Evolutionary conservation across 2,113 vertebrate genomes (phyloP), one percentile per base, ranked within the genome.

Genomic region (Engraulis encrasicolus): DNA sequence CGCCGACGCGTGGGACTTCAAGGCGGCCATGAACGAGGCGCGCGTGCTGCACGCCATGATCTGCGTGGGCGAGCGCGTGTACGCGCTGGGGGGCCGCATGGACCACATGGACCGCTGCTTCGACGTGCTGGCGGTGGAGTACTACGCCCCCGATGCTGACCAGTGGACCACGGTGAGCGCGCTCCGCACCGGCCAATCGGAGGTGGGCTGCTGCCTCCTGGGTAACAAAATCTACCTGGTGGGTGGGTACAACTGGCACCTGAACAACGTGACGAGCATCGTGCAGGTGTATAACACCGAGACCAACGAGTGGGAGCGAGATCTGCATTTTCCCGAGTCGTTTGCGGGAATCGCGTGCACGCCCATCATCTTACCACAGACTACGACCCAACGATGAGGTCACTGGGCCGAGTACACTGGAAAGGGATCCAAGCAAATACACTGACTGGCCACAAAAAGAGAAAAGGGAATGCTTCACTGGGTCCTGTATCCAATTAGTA

Each of bases 221-320:
- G 96, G 97, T 0, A 91, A 92, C 5, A 99, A 97, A 92, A 99
- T 99, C 89, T 99, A 97, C 83, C 90, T 99, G 0, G 95, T 99
- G 0, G 98, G 98, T 0, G 98, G 98, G 7, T 99, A 99, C 94
- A 99, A 98, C 78, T 99, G 98, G 98, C 97, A 98, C 78, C 94
- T 99, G 36, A 99, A 99, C 93, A 99, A 99, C 0, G 98, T 99
- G 0, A 99, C 98, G 0, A 98, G 98, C 93, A 96, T 99, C 0
- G 96, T 99, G 83, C 98, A 99, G 91, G 97, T 99, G 49, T 99
- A 99, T 80, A 99, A 99, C 94, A 97, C 96, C 0, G 97, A 98
- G 81, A 96, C 96, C 0, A 98, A 99, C 0, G 97, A 99, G 86
- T 99, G 98, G 98, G 98, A 99, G 88, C 95, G 98, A 12, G 98